These are phyloP conservation scores for Pteropus alecto DNA, from an alignment of 2,113 vertebrate species.

Conservation along the genomic window DNA sequence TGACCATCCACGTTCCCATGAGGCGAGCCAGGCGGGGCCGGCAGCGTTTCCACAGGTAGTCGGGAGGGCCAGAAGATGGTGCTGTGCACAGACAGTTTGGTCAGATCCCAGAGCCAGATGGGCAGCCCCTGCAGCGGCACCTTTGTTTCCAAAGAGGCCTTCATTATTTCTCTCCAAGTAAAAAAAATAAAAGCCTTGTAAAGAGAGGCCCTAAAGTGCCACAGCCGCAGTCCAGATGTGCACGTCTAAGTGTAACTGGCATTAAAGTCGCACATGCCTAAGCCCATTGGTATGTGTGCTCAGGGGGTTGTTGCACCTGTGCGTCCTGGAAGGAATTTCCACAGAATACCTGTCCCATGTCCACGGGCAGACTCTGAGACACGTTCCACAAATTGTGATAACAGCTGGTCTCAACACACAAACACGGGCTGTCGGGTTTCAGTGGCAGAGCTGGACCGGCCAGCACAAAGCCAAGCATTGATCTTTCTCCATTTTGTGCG, in stretches of 20 bases:
- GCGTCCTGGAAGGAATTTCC: slow-evolving; percentile 70
- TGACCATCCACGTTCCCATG: not conserved
- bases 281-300: slow-evolving; percentile 75
- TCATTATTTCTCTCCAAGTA: not conserved
- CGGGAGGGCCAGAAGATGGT: accelerated
- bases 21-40: accelerated
- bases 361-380: slow-evolving; percentile 19
- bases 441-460: not conserved
- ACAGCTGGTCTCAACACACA: slow-evolving; percentile 32
- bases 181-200: not conserved
- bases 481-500: not conserved
- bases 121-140: not conserved
- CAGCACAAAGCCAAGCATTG: not conserved
- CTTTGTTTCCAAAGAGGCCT: not conserved
- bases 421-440: not conserved
- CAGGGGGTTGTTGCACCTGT: slow-evolving; percentile 79
- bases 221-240: slow-evolving; percentile 78
- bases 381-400: not conserved
- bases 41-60: not conserved
- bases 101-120: not conserved
- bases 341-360: slow-evolving; percentile 75
- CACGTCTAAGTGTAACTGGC: slow-evolving; percentile 67
- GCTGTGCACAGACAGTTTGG: accelerated
- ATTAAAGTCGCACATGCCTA: slow-evolving; percentile 72
- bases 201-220: not conserved